phyloP scores from a whole-genome alignment of 2,888 invertebrate genomes.

The Napeogenes sylphis region DNA sequence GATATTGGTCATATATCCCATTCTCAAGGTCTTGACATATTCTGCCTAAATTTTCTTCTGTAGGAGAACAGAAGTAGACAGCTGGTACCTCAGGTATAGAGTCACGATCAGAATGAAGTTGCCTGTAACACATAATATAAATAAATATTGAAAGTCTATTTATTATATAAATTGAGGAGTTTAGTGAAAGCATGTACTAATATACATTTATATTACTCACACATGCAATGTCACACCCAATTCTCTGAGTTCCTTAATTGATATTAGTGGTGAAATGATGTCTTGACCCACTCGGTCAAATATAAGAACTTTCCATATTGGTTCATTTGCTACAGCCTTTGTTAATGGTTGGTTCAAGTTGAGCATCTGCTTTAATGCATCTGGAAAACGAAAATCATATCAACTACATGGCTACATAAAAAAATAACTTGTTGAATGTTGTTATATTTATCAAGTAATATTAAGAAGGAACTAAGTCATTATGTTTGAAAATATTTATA shows the following conservation, averaged over 20 bases:
- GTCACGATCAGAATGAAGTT: constrained; percentile 91
- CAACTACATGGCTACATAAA: no score
- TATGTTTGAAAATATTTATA: no score
- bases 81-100: constrained; percentile 99
- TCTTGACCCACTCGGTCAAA: constrained; percentile 98
- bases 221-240: constrained; percentile 98
- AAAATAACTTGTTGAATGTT: no score
- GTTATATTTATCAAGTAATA: no score
- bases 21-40: constrained; percentile 94
- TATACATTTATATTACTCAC: constrained; percentile 76
- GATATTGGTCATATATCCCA: constrained; percentile 95
- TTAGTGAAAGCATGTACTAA: constrained; percentile 3
- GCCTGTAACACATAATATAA: constrained; percentile 70
- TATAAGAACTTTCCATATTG: constrained; percentile 97
- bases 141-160: not conserved
- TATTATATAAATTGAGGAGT: not conserved
- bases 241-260: constrained; percentile 96
- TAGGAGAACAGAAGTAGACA: constrained; percentile 97
- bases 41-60: constrained; percentile 95
- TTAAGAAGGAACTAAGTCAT: no score
- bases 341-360: constrained; percentile 91
- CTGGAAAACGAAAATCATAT: constrained; percentile 68
- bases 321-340: constrained; percentile 88
- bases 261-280: constrained; percentile 97
- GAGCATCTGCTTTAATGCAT: constrained; percentile 95